Conservation (phyloP, 2,888 invertebrate genomes). For the Folsomia manolachei region DNA sequence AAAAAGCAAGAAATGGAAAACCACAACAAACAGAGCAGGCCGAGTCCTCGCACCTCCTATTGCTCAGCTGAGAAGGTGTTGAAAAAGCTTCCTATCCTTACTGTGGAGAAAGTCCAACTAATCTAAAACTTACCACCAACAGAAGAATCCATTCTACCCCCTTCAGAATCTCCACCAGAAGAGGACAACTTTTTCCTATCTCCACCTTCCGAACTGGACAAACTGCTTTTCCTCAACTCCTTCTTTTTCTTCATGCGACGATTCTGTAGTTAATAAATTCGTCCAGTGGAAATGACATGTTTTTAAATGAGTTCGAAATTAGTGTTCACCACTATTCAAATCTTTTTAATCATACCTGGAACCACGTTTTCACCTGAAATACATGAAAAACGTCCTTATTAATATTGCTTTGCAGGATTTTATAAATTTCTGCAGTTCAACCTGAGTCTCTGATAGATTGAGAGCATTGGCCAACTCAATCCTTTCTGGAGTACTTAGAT, state of each 20-base stretch:
- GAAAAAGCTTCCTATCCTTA: too few relatives aligned
- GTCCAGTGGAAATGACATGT: too few relatives aligned
- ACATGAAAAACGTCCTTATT: background rate
- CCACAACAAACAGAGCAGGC: too few relatives aligned
- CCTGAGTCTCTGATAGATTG: slow-evolving; percentile 85
- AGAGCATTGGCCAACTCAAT: slow-evolving; percentile 90
- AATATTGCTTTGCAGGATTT: too few relatives aligned
- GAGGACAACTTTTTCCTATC: background rate
- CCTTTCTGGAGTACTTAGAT: slow-evolving; percentile 92
- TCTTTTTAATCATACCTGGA: slow-evolving; percentile 54
- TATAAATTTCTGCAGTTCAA: slow-evolving; percentile 50
- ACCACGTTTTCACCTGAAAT: slow-evolving; percentile 91
- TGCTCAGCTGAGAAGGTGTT: background rate
- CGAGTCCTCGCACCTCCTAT: too few relatives aligned
- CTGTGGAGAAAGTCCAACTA: background rate
- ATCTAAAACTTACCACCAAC: background rate
- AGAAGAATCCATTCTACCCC: background rate
- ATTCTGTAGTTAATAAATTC: slow-evolving; percentile 79
- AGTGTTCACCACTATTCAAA: too few relatives aligned
- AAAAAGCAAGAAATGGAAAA: background rate
- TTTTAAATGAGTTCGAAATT: too few relatives aligned
- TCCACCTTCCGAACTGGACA: too few relatives aligned
- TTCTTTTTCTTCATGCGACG: slow-evolving; percentile 95
- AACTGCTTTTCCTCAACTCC: slow-evolving; percentile 69
- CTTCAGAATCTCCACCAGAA: background rate